A percentile compares a stretch with the other conserved stretches of the same genome.
These are phyloP conservation scores for Montipora sp. DNA, from an alignment of 64 coral and sea anemone genomes.

Conservation along the genomic window DNA sequence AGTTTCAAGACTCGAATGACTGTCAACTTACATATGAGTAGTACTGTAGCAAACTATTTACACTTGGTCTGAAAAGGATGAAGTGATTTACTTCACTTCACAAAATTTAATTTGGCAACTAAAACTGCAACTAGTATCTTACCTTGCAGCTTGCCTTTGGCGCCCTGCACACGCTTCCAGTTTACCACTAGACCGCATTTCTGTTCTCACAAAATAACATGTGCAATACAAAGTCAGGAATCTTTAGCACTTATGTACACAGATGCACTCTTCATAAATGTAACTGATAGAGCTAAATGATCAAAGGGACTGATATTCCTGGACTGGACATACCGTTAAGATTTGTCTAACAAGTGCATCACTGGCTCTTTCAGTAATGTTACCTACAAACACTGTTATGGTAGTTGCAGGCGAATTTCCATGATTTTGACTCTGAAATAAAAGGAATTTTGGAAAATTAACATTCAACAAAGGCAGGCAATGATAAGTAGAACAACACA, in stretches of 20 bases:
- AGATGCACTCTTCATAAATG: too few species aligned
- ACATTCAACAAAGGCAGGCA: background rate
- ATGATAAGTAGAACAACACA: too few species aligned
- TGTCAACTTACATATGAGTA: too few species aligned
- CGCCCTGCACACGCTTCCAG: constrained; percentile 97
- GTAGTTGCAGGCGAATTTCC: constrained; percentile 47
- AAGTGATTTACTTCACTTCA: too few species aligned
- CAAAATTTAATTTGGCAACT: too few species aligned
- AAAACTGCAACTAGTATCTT: background rate
- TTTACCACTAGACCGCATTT: constrained; percentile 98
- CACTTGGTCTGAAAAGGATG: too few species aligned
- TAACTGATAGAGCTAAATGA: background rate
- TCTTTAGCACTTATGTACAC: background rate
- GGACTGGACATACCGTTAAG: constrained; percentile 88
- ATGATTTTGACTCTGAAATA: constrained; percentile 37
- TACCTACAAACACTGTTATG: constrained; percentile 99
- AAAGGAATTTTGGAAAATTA: background rate
- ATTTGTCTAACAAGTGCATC: constrained; percentile 99
- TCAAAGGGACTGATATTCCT: background rate
- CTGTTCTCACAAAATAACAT: constrained; percentile 53
- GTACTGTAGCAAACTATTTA: too few species aligned
- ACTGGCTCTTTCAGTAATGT: constrained; percentile 97
- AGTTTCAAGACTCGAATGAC: too few species aligned
- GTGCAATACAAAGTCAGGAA: background rate
- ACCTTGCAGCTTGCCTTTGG: constrained; percentile 99